Percentiles rank a stretch among this genome's conserved stretches.
phyloP scores from a whole-genome alignment of 2,113 vertebrate genomes.

The Physeter macrocephalus region DNA sequence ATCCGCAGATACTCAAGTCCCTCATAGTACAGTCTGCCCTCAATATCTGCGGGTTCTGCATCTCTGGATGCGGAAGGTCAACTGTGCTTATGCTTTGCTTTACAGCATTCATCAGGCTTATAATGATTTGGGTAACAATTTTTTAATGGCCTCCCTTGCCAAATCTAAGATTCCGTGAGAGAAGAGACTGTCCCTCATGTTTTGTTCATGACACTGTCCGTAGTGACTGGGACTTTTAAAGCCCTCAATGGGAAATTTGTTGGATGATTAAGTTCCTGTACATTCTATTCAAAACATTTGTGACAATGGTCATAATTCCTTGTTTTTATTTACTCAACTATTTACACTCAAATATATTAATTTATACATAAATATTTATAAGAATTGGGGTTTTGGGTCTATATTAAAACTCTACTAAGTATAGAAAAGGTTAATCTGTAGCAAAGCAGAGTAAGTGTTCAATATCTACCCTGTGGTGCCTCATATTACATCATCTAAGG shows the following conservation, averaged over 20 bases:
- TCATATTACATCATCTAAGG: not conserved
- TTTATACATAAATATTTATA: not conserved
- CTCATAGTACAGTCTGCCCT: not conserved
- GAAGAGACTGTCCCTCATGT: not conserved
- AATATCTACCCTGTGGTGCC: not conserved
- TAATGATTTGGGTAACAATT: not conserved
- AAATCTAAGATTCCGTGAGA: not conserved
- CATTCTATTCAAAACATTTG: not conserved
- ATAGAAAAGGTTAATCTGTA: not conserved
- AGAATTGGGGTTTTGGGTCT: not conserved
- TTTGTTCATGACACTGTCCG: not conserved
- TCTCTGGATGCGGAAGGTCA: not conserved
- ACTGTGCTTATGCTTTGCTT: not conserved
- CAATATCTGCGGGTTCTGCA: not conserved
- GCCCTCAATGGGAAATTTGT: not conserved
- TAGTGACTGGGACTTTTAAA: not conserved
- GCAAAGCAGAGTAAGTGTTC: not conserved
- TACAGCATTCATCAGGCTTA: not conserved
- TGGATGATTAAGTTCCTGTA: not conserved
- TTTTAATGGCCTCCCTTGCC: not conserved
- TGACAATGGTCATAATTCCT: not conserved
- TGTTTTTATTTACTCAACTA: slow-evolving; percentile 1
- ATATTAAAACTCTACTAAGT: not conserved
- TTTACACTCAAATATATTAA: not conserved
- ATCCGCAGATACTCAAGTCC: not conserved